phyloP scores from a whole-genome alignment of 2,113 vertebrate genomes.

The Galeopterus variegatus region DNA sequence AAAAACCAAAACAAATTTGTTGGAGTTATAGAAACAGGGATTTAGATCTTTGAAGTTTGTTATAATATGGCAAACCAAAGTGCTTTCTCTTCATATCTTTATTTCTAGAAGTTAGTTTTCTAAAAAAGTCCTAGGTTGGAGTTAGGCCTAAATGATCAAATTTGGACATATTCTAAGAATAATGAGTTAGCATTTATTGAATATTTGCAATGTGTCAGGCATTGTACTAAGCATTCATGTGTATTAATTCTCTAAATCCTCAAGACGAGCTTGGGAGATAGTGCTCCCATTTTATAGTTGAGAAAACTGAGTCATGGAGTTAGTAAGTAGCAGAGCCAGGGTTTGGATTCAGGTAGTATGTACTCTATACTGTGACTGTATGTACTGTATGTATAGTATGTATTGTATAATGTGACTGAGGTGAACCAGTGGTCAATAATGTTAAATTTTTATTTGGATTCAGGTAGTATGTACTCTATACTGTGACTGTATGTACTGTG shows the following conservation, averaged over 20 bases:
- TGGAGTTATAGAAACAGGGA: not conserved
- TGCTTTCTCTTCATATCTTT: not conserved
- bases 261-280: not conserved
- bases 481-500: too few relatives aligned
- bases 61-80: not conserved
- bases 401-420: not conserved
- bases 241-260: not conserved
- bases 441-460: not conserved
- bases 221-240: conserved; percentile 22
- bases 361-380: not conserved
- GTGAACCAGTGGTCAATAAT: conserved; percentile 17
- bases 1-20: not conserved
- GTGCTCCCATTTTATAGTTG: not conserved
- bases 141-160: not conserved
- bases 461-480: not conserved
- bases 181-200: not conserved
- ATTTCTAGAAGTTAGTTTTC: not conserved
- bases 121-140: not conserved
- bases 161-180: conserved; percentile 2
- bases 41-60: conserved; percentile 44
- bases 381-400: too few relatives aligned
- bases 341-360: not conserved
- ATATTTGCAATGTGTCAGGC: not conserved
- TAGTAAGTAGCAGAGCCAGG: conserved; percentile 17
- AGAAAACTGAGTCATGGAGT: not conserved